Evolutionary conservation across 2,797 vertebrate genomes (phyloP).

Genomic region (Danio tinwini): DNA sequence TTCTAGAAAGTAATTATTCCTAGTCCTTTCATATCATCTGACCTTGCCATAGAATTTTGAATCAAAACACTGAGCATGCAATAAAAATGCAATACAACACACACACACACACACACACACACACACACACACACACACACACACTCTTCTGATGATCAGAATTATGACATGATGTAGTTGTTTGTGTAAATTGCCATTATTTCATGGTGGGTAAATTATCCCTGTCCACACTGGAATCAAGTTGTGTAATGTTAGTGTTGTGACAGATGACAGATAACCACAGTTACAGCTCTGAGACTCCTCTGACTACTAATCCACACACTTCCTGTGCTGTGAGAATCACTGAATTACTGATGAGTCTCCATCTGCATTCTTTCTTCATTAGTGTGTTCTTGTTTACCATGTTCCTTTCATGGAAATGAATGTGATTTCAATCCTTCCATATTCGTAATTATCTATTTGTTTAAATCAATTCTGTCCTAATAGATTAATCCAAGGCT

Average conservation of each 20-base stretch:
- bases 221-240: conserved; percentile 6
- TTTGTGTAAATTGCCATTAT: neutral
- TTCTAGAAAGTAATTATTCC: no score
- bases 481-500: neutral
- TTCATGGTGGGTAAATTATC: neutral
- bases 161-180: neutral
- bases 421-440: neutral
- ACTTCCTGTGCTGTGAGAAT: conserved; percentile 26
- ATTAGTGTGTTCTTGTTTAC: neutral
- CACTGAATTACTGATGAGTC: neutral
- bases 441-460: neutral
- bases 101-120: no score
- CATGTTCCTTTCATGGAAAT: neutral
- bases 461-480: neutral
- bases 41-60: no score
- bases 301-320: conserved; percentile 6
- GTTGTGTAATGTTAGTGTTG: conserved; percentile 15
- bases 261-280: neutral
- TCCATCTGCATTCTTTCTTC: neutral
- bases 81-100: neutral
- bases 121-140: no score
- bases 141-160: neutral
- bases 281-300: neutral
- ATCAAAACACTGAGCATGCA: neutral
- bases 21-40: neutral